Base-by-base conservation (phyloP, 2,797 vertebrate genomes). In the Limosa lapponica region DNA sequence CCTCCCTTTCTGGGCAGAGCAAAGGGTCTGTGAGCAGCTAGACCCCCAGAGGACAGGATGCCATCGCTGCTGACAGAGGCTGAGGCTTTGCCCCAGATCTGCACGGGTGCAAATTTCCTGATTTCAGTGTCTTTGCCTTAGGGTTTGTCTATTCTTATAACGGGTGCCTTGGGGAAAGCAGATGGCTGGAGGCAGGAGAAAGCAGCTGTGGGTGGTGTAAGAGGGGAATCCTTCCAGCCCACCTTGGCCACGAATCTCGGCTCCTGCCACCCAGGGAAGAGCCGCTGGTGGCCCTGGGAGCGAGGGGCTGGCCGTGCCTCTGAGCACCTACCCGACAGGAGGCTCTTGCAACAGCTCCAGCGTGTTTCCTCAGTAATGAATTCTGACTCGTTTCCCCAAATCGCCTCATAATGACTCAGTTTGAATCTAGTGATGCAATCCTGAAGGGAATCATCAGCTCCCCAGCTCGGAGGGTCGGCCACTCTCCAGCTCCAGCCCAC, bases 361-460 rank as follows among this genome's bases (percentile, higher is more conserved):
- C 17, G 8, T 16, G 25, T 90, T 74, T 93, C 91, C 90, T 46
- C 74, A 43, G 83, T 82, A 94, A 97, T 94, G 58, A 88, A 84
- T 91, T 87, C 96, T 79, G 70, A 97, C 74, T 96, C 89, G 84
- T 96, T 97, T 97, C 93, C 97, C 96, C 89, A 83, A 90, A 95
- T 94, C 59, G 41, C 94, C 84, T 87, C 83, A 58, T 90, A 67
- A 72, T 97, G 97, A 98, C 97, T 98, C 96, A 97, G 90, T 97
- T 83, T 87, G 64, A 96, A 95, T 87, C 87, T 93, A 94, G 95
- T 93, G 96, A 97, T 95, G 95, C 79, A 96, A 95, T 95, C 93
- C 97, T 94, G 92, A n/a, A 89, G 95, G 97, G 98, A 95, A 91
- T 95, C 77, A 48, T 97, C 94, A 87, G 80, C 91, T 97, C 91